Conservation (phyloP, 2,797 vertebrate genomes). For the Gobio occitaniae region DNA sequence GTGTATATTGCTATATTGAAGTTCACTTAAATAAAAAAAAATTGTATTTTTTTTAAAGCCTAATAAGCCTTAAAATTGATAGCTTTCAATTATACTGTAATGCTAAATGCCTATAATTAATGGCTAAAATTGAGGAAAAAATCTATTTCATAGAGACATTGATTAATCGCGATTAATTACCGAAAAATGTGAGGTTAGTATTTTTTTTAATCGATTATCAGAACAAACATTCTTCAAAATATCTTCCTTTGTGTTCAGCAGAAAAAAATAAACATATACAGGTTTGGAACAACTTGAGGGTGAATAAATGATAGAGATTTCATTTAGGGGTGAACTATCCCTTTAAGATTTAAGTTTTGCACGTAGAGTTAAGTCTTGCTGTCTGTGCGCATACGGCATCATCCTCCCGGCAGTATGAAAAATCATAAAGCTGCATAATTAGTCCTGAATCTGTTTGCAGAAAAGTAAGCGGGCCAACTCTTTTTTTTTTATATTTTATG, state of each 20-base stretch:
- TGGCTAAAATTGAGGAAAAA: no score
- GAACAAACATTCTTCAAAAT: neutral
- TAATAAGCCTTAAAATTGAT: no score
- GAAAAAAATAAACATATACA: neutral
- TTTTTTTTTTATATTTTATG: slow-evolving; percentile 30
- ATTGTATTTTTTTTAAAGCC: no score
- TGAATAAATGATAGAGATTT: neutral
- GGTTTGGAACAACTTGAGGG: neutral
- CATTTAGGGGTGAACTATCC: neutral
- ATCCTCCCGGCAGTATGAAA: slow-evolving; percentile 10
- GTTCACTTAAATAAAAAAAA: no score
- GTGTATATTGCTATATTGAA: no score
- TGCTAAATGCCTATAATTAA: no score
- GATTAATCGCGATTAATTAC: no score
- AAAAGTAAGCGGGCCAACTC: neutral
- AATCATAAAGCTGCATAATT: slow-evolving; percentile 16
- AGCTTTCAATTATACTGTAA: no score
- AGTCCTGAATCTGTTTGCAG: slow-evolving; percentile 21
- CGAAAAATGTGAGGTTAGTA: no score
- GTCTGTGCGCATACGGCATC: neutral
- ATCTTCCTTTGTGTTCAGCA: neutral
- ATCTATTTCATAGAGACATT: no score
- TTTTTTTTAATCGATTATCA: no score
- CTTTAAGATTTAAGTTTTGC: neutral
- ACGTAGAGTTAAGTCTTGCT: neutral